These are phyloP conservation scores for Megaceryle alcyon DNA, from an alignment of 2,797 vertebrate species.

Conservation along the genomic window DNA sequence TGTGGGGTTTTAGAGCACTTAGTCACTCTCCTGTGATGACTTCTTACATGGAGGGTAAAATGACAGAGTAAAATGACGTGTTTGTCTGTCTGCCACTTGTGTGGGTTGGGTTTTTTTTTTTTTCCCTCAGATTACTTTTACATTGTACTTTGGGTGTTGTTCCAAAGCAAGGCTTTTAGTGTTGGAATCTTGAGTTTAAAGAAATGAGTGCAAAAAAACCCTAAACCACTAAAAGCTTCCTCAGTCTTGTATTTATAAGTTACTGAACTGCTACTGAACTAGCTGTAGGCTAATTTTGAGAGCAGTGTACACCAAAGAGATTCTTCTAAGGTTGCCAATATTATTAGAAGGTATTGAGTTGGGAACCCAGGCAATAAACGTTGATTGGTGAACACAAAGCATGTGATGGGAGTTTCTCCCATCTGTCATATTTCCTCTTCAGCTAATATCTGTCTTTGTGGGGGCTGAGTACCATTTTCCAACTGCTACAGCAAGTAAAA, in stretches of 20 bases:
- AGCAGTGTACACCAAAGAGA: not conserved
- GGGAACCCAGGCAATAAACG: not conserved
- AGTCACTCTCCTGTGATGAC: not conserved
- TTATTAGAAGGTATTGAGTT: not conserved
- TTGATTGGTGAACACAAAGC: not conserved
- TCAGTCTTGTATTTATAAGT: not conserved
- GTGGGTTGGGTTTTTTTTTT: not conserved
- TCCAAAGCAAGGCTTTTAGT: not conserved
- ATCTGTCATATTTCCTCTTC: not conserved
- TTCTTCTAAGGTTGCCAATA: not conserved
- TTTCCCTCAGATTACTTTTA: not conserved
- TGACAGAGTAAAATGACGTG: not conserved
- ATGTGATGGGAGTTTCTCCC: not conserved
- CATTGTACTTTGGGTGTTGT: not conserved
- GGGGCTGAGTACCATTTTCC: fast-evolving
- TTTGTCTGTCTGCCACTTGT: not conserved
- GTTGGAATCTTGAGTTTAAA: not conserved
- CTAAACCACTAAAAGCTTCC: not conserved
- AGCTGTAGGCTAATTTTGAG: not conserved
- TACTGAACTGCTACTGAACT: not conserved
- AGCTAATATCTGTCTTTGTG: not conserved
- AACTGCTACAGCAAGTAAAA: not conserved
- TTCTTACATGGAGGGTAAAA: not conserved
- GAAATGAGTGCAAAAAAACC: not conserved
- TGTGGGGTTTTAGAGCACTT: not conserved